Base-by-base conservation (phyloP, 2,797 vertebrate species). In the Gorsachius magnificus region DNA sequence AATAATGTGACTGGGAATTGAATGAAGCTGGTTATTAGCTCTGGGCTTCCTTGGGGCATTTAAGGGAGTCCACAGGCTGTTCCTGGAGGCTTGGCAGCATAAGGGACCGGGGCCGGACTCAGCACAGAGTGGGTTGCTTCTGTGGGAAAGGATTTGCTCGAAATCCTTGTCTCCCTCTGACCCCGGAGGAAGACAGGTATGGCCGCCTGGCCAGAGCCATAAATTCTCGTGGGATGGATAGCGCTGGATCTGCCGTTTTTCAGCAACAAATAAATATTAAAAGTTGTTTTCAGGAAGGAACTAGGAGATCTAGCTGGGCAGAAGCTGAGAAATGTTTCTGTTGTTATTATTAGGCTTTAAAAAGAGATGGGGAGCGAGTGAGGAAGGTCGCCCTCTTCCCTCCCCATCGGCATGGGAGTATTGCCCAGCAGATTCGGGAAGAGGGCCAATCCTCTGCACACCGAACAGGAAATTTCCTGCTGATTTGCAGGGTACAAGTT, bases 1-100 rank as follows among this genome's bases (percentile, higher is more conserved):
- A 97, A 97, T 98, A 98, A 98, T 98, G 97, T 98, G 97, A 97
- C 97, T 97, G 96, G 97, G 97, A 98, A 97, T 97, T 97, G 97
- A 98, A 98, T 97, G 97, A 98, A 97, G 97, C 96, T 97, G 95
- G 96, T 98, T 98, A 97, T 98, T 97, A 97, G 96, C 95, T 96
- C 91, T 90, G 91, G 91, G 85, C 92, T 96, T 96, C 85, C 95
- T 86, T 90, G 87, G 94, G 95, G 93, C 91, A 87, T 95, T 97
- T 97, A 97, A 97, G 93, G 96, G 92, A 95, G 96, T 93, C 95
- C 90, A 61, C 81, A 56, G 93, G 72, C 96, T 96, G 95, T 96
- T 95, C 69, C 61, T 80, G 90, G 58, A 96, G 78, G 89, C 79
- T 92, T 12, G 4, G 45, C 60, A 57, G 78, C 60, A 24, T 38